Percentiles rank a stretch among this genome's conserved stretches.
These are phyloP conservation scores for Scomber colias DNA, from an alignment of 2,113 vertebrate species.

Conservation along the genomic window DNA sequence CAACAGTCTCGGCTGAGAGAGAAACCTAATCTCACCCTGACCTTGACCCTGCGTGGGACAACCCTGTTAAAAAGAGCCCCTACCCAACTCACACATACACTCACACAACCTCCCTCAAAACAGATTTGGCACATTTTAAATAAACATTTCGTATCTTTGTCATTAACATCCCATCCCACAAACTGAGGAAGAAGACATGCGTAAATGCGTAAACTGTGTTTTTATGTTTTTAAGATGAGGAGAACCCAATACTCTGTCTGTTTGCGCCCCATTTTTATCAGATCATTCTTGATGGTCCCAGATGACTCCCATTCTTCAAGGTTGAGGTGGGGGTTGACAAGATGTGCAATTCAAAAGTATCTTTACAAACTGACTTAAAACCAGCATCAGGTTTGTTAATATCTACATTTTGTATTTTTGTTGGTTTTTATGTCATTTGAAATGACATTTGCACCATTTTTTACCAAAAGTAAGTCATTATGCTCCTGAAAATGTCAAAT, in stretches of 20 bases:
- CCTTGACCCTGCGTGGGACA: slow-evolving; percentile 49
- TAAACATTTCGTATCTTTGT: slow-evolving; percentile 48
- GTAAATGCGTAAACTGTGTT: slow-evolving; percentile 12
- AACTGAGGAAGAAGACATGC: background rate
- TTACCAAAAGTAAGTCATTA: no score
- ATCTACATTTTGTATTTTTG: no score
- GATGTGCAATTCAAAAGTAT: no score
- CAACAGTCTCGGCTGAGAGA: slow-evolving; percentile 49
- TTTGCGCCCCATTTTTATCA: slow-evolving; percentile 3
- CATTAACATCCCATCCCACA: background rate
- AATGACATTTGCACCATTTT: no score
- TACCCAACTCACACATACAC: background rate
- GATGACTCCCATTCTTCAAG: background rate
- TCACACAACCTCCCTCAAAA: background rate
- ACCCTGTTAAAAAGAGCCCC: background rate
- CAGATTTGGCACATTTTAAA: slow-evolving; percentile 11
- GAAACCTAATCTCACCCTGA: slow-evolving; percentile 69
- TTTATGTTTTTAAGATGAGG: slow-evolving; percentile 12
- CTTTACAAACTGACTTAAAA: no score
- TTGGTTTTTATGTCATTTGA: no score
- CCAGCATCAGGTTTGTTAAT: no score
- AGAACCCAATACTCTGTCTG: background rate
- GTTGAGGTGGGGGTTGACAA: no score
- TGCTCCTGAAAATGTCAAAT: no score
- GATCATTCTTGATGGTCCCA: slow-evolving; percentile 24